Base-by-base conservation (phyloP, 2,888 invertebrate genomes). In the Drosophila buzzatii region DNA sequence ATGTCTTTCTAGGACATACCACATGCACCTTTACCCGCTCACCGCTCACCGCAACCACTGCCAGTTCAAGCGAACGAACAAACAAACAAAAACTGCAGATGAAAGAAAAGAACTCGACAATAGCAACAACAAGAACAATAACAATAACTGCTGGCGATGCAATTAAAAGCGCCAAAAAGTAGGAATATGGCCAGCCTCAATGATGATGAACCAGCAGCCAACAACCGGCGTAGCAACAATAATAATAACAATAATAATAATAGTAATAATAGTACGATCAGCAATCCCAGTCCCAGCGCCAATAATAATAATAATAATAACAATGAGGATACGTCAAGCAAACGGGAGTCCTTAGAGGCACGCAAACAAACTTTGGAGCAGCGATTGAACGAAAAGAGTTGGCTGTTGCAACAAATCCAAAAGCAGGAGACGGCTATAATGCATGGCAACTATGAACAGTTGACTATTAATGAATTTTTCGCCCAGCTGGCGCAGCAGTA, bases 371-470 rank as follows among this genome's bases (percentile, higher is more conserved):
- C 91, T 27, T 73, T 93, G 53, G 93, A 93, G 63, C 91, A 91
- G 70, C 76, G 92, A n/a, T 70, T 93, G 0, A 92, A 90, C 61
- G 93, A 93, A 57, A 93, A 93, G 73, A 93, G 91, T 68, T 91
- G 92, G 91, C 78, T 93, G 7, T 73, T 93, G 66, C 92, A 92
- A 53, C 93, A 93, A 73, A 89, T 93, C 20, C 92, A 92, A 68
- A 92, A 92, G 39, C 92, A 93, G 73, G 93, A 93, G 76, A 73
- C 91, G 0, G 90, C 92, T 69, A 91, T 93, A 14, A 77, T 93
- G n/a, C 91, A 91, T 69, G 92, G 92, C 23, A 92, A 90, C 58
- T 90, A 90, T 72, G 92, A 93, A 53, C 90, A 90, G 45, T 69
- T 91, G 73, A 91, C 91, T 42, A 73, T 91, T 52, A 91, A 92